These are phyloP conservation scores for Monopterus albus DNA, from an alignment of 2,113 vertebrate species.

Conservation along the genomic window DNA sequence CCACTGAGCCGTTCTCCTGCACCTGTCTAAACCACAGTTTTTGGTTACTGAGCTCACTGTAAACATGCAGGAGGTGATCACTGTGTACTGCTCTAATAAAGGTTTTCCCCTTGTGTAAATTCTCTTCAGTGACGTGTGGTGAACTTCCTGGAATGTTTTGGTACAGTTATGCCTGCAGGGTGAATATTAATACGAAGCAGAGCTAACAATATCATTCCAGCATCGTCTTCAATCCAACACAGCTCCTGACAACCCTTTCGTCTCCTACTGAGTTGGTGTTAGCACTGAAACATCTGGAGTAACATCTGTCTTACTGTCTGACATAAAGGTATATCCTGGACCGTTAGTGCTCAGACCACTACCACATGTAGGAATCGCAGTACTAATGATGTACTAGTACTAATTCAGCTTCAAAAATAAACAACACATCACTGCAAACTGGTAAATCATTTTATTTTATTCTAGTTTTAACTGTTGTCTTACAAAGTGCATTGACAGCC, in stretches of 20 bases:
- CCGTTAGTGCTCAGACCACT: neutral
- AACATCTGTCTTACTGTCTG: too few relatives aligned
- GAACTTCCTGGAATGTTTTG: constrained; percentile 35
- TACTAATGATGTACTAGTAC: neutral
- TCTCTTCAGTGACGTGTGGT: constrained; percentile 1
- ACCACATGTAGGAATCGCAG: neutral
- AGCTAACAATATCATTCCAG: neutral
- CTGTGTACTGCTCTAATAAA: neutral
- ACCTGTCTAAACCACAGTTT: neutral
- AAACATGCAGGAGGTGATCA: constrained; percentile 2
- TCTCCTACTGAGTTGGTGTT: neutral
- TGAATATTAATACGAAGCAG: constrained; percentile 4
- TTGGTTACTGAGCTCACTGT: neutral
- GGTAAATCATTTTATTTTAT: too few relatives aligned
- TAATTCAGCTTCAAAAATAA: neutral
- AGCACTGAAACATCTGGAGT: neutral
- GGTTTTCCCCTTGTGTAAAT: neutral
- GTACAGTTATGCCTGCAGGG: constrained; percentile 3
- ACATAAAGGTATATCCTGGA: too few relatives aligned
- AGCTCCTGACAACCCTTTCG: neutral
- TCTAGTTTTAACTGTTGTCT: too few relatives aligned
- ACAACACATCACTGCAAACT: neutral
- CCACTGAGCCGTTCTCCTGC: neutral
- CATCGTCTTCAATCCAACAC: neutral
- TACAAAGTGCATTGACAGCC: too few relatives aligned